phyloP scores from a whole-genome alignment of 1,140 invertebrate species.

The Rhyacophila brunnea region DNA sequence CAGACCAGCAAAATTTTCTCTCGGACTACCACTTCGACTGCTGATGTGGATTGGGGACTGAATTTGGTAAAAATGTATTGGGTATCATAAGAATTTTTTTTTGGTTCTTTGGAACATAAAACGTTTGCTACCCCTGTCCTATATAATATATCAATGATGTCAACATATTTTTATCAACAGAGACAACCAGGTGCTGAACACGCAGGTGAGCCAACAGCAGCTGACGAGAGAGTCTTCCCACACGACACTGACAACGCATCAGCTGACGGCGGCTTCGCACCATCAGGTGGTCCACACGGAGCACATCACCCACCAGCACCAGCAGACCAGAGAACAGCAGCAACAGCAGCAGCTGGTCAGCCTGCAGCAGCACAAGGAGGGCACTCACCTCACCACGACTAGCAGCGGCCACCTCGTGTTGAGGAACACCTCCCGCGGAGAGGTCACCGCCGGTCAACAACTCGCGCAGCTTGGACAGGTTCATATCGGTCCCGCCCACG shows the following conservation, averaged over 20 bases:
- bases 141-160: too few species aligned
- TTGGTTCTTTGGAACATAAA: too few species aligned
- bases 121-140: too few species aligned
- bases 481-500: conserved; percentile 27
- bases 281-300: conserved; percentile 20
- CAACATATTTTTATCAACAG: too few species aligned
- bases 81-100: too few species aligned
- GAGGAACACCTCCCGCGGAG: conserved; percentile 22
- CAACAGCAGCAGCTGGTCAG: conserved; percentile 11
- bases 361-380: conserved; percentile 29
- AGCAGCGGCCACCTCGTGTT: conserved; percentile 29
- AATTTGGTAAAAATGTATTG: too few species aligned
- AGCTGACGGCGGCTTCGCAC: conserved; percentile 11
- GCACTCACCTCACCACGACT: conserved; percentile 16
- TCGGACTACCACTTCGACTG: too few species aligned
- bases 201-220: conserved; percentile 18
- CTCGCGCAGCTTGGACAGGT: conserved; percentile 28
- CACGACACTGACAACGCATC: conserved; percentile 9
- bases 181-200: conserved; percentile 14
- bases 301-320: conserved; percentile 16
- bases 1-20: too few species aligned
- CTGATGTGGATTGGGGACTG: too few species aligned
- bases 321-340: conserved; percentile 9
- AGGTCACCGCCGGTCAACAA: conserved; percentile 9
- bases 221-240: conserved; percentile 7